Evolutionary conservation across 2,888 invertebrate genomes (phyloP), one percentile per base, ranked within the genome.

Genomic region (Gordius sp.): DNA sequence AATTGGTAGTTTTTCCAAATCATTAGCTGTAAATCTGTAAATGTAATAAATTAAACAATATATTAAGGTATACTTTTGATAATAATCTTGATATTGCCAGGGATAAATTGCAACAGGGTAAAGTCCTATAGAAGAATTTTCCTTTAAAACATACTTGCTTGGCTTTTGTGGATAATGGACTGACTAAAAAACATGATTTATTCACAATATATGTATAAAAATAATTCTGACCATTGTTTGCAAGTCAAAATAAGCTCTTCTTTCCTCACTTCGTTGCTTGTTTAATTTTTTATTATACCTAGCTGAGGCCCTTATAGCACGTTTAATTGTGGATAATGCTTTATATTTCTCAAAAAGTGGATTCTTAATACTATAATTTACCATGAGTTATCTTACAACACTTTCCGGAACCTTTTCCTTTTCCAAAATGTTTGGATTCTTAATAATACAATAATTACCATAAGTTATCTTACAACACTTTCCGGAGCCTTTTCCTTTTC

Each of bases 31-130:
- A 33, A 13, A 33, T 33, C 39, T 33, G 8, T 13, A n/a, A n/a
- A n/a, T n/a, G n/a, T n/a, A n/a, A n/a, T n/a, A n/a, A n/a, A n/a
- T n/a, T n/a, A n/a, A n/a, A n/a, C n/a, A n/a, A n/a, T n/a, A n/a
- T n/a, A n/a, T n/a, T n/a, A n/a, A n/a, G n/a, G n/a, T n/a, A n/a
- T n/a, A n/a, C 77, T 71, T 71, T 65, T 79, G 77, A 70, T 80
- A 89, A 66, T 77, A 76, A 69, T 87, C 83, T 63, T 82, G 81
- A 72, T 78, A 93, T 72, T 97, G 97, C n/a, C 91, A 91, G 39
- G 89, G 86, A 63, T 97, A 79, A 61, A 97, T 73, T 52, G 91
- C 79, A 60, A 89, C 78, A 23, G 93, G 93, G 74, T 89, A 97
- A 68, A 76, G 68, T 41, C 77, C 77, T 41, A 77, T 69, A 56